Percentiles rank a stretch among this genome's conserved stretches.
Evolutionary conservation across 2,113 vertebrate genomes (phyloP).

Genomic region (Willisornis vidua): DNA sequence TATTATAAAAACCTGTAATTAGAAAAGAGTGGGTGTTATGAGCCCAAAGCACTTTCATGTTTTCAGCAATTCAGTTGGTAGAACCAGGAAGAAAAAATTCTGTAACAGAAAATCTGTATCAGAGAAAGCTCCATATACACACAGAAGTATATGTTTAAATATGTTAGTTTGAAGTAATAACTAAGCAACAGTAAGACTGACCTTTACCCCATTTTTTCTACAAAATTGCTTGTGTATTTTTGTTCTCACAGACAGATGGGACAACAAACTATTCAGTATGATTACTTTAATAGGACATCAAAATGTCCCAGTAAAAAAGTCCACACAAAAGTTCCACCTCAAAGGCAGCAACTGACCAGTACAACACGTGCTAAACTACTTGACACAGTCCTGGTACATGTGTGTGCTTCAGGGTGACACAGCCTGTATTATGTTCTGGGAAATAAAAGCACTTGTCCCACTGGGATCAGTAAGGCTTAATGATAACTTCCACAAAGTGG

Average conservation of each 20-base stretch:
- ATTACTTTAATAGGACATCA: not conserved
- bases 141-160: not conserved
- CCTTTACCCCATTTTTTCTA: not conserved
- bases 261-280: not conserved
- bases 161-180: not conserved
- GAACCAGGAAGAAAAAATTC: not conserved
- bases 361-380: not conserved
- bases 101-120: not conserved
- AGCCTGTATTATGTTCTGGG: not conserved
- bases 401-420: not conserved
- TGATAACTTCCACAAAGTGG: not conserved
- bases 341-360: not conserved
- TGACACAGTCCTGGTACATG: not conserved
- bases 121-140: not conserved
- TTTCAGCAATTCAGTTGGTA: not conserved
- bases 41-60: not conserved
- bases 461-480: not conserved
- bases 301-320: not conserved
- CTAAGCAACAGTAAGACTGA: not conserved
- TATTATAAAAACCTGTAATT: constrained; percentile 91
- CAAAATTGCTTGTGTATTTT: not conserved
- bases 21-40: constrained; percentile 11
- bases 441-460: not conserved
- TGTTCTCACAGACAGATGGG: not conserved
- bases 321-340: not conserved